These are phyloP conservation scores for Bombylius major DNA, from an alignment of 2,888 invertebrate genomes.

Conservation along the genomic window DNA sequence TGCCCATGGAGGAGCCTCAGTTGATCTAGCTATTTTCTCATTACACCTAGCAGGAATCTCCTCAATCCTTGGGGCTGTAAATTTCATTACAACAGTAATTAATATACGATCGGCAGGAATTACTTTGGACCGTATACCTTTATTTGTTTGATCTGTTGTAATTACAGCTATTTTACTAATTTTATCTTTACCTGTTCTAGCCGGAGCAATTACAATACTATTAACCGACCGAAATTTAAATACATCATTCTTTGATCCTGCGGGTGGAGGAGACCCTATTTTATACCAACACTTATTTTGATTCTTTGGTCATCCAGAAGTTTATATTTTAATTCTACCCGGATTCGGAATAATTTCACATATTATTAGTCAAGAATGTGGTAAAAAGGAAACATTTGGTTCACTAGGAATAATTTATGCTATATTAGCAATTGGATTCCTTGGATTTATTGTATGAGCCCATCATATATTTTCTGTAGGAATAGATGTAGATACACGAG, in stretches of 20 bases:
- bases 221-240: conserved; percentile 69
- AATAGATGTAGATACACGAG: conserved; percentile 71
- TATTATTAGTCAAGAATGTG: conserved; percentile 60
- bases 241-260: conserved; percentile 69
- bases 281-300: conserved; percentile 75
- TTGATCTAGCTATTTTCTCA: conserved; percentile 66
- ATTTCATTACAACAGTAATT: conserved; percentile 65
- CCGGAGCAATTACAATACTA: conserved; percentile 68
- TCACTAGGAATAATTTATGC: conserved; percentile 67
- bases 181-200: conserved; percentile 60
- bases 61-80: conserved; percentile 63
- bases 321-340: conserved; percentile 74
- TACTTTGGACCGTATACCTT: conserved; percentile 49
- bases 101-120: conserved; percentile 53
- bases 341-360: conserved; percentile 74
- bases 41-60: conserved; percentile 61
- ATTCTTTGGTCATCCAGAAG: conserved; percentile 81
- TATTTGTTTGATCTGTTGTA: conserved; percentile 63
- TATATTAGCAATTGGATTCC: conserved; percentile 64
- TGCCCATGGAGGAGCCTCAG: conserved; percentile 52
- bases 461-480: conserved; percentile 79
- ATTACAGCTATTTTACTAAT: conserved; percentile 53
- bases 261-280: conserved; percentile 69
- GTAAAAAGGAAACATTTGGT: conserved; percentile 63
- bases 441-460: conserved; percentile 75